Percentiles rank a stretch among this genome's conserved stretches.
Evolutionary conservation across 2,797 vertebrate genomes (phyloP).

Genomic region (Knipowitschia caucasica): DNA sequence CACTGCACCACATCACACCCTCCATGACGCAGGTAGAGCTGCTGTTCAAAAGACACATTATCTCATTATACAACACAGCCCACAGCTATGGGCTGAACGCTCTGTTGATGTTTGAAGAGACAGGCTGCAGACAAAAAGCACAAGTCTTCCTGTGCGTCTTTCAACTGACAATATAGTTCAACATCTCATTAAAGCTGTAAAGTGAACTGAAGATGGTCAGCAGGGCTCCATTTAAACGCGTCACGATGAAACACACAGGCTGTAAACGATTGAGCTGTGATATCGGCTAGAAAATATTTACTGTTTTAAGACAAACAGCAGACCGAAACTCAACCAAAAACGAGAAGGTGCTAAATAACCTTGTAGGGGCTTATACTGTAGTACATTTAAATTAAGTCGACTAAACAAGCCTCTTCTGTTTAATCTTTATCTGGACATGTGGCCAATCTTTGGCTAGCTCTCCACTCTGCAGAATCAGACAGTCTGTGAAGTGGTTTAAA

Average conservation of each 20-base stretch:
- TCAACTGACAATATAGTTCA: conserved; percentile 20
- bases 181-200: conserved; percentile 42
- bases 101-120: conserved; percentile 54
- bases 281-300: no score
- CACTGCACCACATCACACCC: conserved; percentile 41
- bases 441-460: conserved; percentile 4
- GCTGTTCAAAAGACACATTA: conserved; percentile 56
- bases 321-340: not conserved
- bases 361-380: no score
- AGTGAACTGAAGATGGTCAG: conserved; percentile 37
- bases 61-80: conserved; percentile 52
- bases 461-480: not conserved
- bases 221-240: conserved; percentile 9
- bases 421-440: conserved; percentile 23
- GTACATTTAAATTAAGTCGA: no score
- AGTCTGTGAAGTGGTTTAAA: conserved; percentile 3
- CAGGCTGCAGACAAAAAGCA: conserved; percentile 30
- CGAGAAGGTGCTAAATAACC: no score
- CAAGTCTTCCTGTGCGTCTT: conserved; percentile 46
- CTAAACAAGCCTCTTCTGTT: conserved; percentile 12
- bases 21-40: conserved; percentile 57
- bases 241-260: not conserved
- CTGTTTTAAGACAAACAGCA: no score
- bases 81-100: conserved; percentile 31
- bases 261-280: not conserved